Percentiles rank a stretch among this genome's conserved stretches.
These are phyloP conservation scores for Ciconia stormi DNA, from an alignment of 2,113 vertebrate genomes.

Conservation along the genomic window DNA sequence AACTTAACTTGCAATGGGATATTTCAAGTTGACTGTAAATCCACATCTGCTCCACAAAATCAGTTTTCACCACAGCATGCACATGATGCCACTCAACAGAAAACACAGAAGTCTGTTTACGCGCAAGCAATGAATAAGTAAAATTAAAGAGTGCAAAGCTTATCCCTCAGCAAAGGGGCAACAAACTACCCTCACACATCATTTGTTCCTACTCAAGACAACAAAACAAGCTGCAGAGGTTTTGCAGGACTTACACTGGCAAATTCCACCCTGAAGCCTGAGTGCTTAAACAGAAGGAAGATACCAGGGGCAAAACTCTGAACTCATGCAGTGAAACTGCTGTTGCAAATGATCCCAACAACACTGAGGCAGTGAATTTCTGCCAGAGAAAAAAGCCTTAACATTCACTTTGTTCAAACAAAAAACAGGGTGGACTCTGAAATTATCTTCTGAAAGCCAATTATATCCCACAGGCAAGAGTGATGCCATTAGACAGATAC, in stretches of 20 bases:
- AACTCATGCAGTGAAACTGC: conserved; percentile 25
- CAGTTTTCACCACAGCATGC: background rate
- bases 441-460: conserved; percentile 56
- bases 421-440: conserved; percentile 46
- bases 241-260: background rate
- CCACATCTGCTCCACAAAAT: conserved; percentile 39
- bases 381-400: conserved; percentile 22
- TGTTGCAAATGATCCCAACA: background rate
- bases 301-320: conserved; percentile 2
- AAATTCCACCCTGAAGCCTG: background rate
- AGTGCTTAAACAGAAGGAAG: background rate
- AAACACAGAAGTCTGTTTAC: background rate
- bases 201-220: background rate
- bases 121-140: background rate
- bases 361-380: background rate
- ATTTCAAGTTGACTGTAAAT: conserved; percentile 47
- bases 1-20: conserved; percentile 36
- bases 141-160: background rate
- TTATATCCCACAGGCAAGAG: conserved; percentile 54
- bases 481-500: conserved; percentile 51
- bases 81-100: conserved; percentile 24
- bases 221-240: background rate
- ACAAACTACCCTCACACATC: background rate
- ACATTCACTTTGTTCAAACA: conserved; percentile 14
- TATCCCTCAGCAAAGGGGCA: background rate